phyloP scores from a whole-genome alignment of 2,113 vertebrate genomes.

The Bothrops jararaca region DNA sequence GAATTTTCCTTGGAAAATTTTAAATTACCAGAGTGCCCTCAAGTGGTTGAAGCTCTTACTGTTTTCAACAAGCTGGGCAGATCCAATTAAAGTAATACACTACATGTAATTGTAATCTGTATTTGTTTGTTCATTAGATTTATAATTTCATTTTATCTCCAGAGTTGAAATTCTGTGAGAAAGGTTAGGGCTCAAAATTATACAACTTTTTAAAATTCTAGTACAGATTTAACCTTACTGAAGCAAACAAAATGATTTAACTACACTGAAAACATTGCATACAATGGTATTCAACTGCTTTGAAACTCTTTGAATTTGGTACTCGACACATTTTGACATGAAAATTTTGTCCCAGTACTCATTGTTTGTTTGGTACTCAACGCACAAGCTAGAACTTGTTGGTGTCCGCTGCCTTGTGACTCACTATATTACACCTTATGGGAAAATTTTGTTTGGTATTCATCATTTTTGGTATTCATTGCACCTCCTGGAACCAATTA shows the following conservation, averaged over 20 bases:
- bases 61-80: not conserved
- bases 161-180: not conserved
- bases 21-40: conserved; percentile 68
- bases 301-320: not conserved
- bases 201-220: not conserved
- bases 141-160: not conserved
- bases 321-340: not conserved
- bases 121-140: not conserved
- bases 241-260: not conserved
- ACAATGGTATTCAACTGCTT: not conserved
- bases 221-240: not conserved
- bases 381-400: not conserved
- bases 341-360: not conserved
- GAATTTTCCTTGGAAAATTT: not conserved
- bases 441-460: not conserved
- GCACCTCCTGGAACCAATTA: not conserved
- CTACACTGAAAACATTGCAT: not conserved
- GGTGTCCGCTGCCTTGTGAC: not conserved
- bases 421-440: not conserved
- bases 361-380: not conserved
- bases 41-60: conserved; percentile 34
- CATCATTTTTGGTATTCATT: not conserved
- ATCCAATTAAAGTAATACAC: not conserved
- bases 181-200: not conserved
- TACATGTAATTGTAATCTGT: not conserved